A percentile compares a stretch with the other conserved stretches of the same genome.
phyloP scores from a whole-genome alignment of 1,140 invertebrate genomes.

The Zelostemma sp. region DNA sequence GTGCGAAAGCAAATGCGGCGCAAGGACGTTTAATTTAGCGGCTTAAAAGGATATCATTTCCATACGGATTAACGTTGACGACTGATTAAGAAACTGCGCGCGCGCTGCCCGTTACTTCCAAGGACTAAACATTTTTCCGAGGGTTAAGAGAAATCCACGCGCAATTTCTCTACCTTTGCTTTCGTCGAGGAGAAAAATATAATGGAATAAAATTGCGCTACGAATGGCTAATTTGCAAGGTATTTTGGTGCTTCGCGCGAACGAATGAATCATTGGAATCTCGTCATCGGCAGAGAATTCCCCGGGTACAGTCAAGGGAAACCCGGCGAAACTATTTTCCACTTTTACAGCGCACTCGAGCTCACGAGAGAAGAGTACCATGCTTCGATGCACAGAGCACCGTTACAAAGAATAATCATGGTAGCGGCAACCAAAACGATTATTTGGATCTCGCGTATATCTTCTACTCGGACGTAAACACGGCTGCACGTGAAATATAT shows the following conservation, averaged over 20 bases:
- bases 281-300: slow-evolving; percentile 35
- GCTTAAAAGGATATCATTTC: slow-evolving; percentile 34
- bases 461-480: slow-evolving; percentile 28
- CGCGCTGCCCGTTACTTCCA: background rate
- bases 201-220: no score
- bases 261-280: slow-evolving; percentile 46
- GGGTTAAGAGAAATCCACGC: background rate
- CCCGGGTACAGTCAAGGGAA: slow-evolving; percentile 18
- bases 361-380: slow-evolving; percentile 32
- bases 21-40: slow-evolving; percentile 47
- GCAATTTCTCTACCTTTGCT: slow-evolving; percentile 1
- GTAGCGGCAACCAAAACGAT: slow-evolving; percentile 46
- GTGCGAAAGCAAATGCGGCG: slow-evolving; percentile 39
- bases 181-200: no score
- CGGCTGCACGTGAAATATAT: background rate
- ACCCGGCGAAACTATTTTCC: slow-evolving; percentile 47
- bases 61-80: slow-evolving; percentile 1
- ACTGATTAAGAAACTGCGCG: background rate
- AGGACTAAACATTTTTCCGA: background rate
- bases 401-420: slow-evolving; percentile 47
- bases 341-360: slow-evolving; percentile 27
- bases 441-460: slow-evolving; percentile 38
- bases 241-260: slow-evolving; percentile 14
- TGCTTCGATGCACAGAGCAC: slow-evolving; percentile 53
- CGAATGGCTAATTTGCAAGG: slow-evolving; percentile 11